These are phyloP conservation scores for Triplophysa tibetana DNA, from an alignment of 2,113 vertebrate genomes.

Conservation along the genomic window DNA sequence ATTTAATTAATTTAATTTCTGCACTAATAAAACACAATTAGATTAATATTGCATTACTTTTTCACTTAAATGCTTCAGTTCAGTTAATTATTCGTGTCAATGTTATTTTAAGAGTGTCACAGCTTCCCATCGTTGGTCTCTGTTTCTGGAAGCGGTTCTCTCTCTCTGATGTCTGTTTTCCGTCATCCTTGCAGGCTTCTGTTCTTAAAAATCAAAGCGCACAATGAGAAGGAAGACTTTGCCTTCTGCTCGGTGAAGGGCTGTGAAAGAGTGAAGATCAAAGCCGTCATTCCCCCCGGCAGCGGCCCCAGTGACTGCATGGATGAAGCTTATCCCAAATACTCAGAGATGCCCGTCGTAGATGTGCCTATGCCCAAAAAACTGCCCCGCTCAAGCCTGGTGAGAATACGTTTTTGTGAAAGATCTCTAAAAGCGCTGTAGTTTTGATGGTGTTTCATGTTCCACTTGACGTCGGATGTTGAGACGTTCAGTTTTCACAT, in stretches of 20 bases:
- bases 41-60: too few relatives aligned
- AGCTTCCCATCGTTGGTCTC: neutral
- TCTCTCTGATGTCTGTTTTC: neutral
- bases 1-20: too few relatives aligned
- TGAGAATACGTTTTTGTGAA: constrained; percentile 60
- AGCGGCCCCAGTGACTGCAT: constrained; percentile 85
- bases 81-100: constrained; percentile 1
- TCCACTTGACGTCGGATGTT: neutral
- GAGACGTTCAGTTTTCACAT: too few relatives aligned
- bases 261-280: constrained; percentile 91
- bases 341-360: constrained; percentile 80
- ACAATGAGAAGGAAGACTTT: constrained; percentile 83
- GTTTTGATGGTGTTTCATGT: too few relatives aligned
- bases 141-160: neutral
- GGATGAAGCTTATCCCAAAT: constrained; percentile 83
- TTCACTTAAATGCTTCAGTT: neutral
- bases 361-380: constrained; percentile 92
- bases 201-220: constrained; percentile 88
- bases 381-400: constrained; percentile 73
- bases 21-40: too few relatives aligned
- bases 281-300: constrained; percentile 80
- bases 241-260: constrained; percentile 93
- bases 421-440: neutral
- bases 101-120: neutral
- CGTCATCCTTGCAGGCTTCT: constrained; percentile 76